Base-by-base conservation (phyloP, 2,888 invertebrate genomes). In the Watsonalla binaria region DNA sequence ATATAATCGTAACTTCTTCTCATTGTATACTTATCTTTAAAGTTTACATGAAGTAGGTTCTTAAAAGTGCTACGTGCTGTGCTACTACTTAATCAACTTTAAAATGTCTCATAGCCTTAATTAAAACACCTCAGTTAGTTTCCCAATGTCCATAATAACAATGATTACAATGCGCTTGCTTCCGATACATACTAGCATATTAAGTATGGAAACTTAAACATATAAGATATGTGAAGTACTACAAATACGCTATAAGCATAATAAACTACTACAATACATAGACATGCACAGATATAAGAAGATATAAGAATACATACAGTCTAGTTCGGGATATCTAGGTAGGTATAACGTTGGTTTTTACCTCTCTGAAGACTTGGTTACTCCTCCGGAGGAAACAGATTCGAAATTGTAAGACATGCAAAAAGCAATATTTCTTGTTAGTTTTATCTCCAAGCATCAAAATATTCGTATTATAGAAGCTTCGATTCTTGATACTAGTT, bases 381-480 rank as follows among this genome's bases (percentile, higher is more conserved):
- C 92, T 85, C 93, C 93, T 92, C 93, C 93, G 82, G 93, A 88
- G 81, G 91, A 91, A 85, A 92, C 90, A 85, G 92, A 91, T 92
- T 93, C 93, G 89, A 90, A 93, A 92, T 93, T 93, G 93, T 93
- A 93, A 92, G 93, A 93, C 93, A 93, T 93, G 93, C 93, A 93
- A 93, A 92, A 88, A 82, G 86, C 91, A 91, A 91, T 80, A 86
- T 82, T 74, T 74, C 61, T 82, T 89, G 86, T 90, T 90, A 90
- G 87, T 83, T 78, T 74, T 75, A 68, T 64, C 47, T 59, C 54
- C 35, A 49, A 49, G 45, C 45, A 33, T 39, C 35, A 48, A 4
- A 5, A 13, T 13, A 13, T 33, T 35, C 13, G 13, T n/a, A 34
- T n/a, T 34, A n/a, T 47, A 34, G 34, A 34, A 24, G 24, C 24